Evolutionary conservation across 2,888 invertebrate species (phyloP), one percentile per base, ranked within the genome.

Genomic region (Agapetus fuscipes): DNA sequence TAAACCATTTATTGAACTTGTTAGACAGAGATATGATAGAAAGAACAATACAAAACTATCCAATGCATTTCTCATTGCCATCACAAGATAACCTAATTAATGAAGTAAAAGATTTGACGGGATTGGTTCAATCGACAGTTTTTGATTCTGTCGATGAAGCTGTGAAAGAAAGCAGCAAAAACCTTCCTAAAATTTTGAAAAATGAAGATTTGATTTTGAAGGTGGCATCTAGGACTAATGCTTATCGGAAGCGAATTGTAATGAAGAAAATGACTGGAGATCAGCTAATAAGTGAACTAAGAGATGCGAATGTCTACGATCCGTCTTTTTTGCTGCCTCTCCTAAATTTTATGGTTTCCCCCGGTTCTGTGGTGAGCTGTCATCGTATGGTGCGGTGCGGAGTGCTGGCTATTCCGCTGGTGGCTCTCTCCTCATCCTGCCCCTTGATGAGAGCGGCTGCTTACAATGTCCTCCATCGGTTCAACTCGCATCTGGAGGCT

Each of bases 261-360:
- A 6, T 20, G 9, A 20, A 20, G 20, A 9, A 20, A 20, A 20
- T 20, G 20, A 20, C 20, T 6, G 5, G 4, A 6, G 20, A 20
- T 20, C 5, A 20, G 9, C 14, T 13, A 11, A 26, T 14, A 11
- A 14, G n/a, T 27, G 20, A 20, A 20, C 14, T 13, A 11, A 26
- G 14, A 11, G 14, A n/a, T 27, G 11, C 17, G 5, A 37, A 67
- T 3, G 64, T 83, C 35, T 93, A 93, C 52, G 91, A 93, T 62
- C 83, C 91, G 2, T 71, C 80, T 16, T 93, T 90, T 57, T 64
- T 89, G 49, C 66, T 91, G 37, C 85, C 89, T 0, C 57, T 90
- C 7, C 73, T 93, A 56, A 76, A 77, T 46, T 77, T 80, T 53
- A 61, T 88, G 30, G 64, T 90, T 45, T 76, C 81, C 0, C 81